Conservation (phyloP, 2,888 invertebrate genomes). For the Incurvaria masculella region DNA sequence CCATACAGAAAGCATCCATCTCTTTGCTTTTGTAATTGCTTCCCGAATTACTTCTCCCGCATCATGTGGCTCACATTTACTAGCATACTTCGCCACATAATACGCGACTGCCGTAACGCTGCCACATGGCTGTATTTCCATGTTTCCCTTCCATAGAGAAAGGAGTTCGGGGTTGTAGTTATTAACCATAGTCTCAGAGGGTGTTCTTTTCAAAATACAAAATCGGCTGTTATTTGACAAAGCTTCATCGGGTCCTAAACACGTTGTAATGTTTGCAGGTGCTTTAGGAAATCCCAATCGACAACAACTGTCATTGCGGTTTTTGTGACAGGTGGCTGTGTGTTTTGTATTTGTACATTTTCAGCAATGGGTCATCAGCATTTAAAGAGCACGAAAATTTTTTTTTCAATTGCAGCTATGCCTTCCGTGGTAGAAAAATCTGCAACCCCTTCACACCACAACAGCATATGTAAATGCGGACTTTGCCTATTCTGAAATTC, state of each 20-base stretch:
- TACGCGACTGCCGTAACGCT: background rate
- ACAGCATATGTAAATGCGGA: background rate
- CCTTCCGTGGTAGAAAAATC: too few relatives aligned
- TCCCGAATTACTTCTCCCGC: background rate
- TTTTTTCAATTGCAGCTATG: too few relatives aligned
- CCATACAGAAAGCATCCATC: too few relatives aligned
- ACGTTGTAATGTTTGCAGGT: background rate
- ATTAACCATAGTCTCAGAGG: background rate
- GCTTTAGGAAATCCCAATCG: background rate
- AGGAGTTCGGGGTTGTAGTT: background rate
- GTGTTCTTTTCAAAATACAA: background rate
- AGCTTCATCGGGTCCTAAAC: background rate
- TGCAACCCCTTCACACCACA: background rate
- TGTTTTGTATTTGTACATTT: background rate
- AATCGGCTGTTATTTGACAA: background rate
- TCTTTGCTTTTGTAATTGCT: conserved; percentile 8
- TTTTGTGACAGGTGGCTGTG: background rate
- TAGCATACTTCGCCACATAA: background rate
- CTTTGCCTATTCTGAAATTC: background rate
- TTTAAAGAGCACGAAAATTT: background rate
- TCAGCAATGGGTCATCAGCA: background rate
- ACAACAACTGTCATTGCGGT: background rate
- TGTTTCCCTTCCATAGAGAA: background rate
- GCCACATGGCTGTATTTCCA: background rate
- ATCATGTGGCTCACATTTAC: background rate